Evolutionary conservation across 2,113 vertebrate species (phyloP).

Genomic region (Dicentrarchus labrax): DNA sequence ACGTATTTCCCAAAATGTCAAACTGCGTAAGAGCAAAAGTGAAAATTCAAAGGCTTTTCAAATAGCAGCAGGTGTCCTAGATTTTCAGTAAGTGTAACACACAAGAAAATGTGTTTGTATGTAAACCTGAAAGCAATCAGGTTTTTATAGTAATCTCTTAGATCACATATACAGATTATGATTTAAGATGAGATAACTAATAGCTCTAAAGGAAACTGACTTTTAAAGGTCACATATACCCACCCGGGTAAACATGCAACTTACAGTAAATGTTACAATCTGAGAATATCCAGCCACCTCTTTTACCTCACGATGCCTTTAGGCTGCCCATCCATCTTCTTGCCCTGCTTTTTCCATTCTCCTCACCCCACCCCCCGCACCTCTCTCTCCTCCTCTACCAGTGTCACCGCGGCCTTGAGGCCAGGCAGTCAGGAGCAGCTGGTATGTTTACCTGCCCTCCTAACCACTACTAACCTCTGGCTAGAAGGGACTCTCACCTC

Average conservation of each 20-base stretch:
- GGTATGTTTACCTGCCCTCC: slow-evolving; percentile 76
- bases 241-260: slow-evolving; percentile 29
- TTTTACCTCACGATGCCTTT: slow-evolving; percentile 56
- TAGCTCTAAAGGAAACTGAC: not conserved
- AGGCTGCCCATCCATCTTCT: slow-evolving; percentile 70
- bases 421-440: slow-evolving; percentile 70
- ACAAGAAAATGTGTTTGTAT: slow-evolving; percentile 16
- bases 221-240: slow-evolving; percentile 4
- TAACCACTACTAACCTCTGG: slow-evolving; percentile 75
- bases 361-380: not conserved
- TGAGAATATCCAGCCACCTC: slow-evolving; percentile 52
- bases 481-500: slow-evolving; percentile 77
- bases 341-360: slow-evolving; percentile 50
- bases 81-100: slow-evolving; percentile 15
- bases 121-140: not conserved
- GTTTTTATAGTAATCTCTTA: not conserved
- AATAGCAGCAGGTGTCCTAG: slow-evolving; percentile 40
- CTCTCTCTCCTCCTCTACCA: slow-evolving; percentile 33
- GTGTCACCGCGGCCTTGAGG: slow-evolving; percentile 71
- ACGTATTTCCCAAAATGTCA: slow-evolving; percentile 14
- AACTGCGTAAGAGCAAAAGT: slow-evolving; percentile 6
- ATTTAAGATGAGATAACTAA: not conserved
- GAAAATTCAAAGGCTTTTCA: slow-evolving; percentile 20
- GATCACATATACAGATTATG: not conserved
- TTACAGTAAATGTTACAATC: slow-evolving; percentile 50